These are phyloP conservation scores for Zaprionus vittiger DNA, from an alignment of 1,140 invertebrate species.

Conservation along the genomic window DNA sequence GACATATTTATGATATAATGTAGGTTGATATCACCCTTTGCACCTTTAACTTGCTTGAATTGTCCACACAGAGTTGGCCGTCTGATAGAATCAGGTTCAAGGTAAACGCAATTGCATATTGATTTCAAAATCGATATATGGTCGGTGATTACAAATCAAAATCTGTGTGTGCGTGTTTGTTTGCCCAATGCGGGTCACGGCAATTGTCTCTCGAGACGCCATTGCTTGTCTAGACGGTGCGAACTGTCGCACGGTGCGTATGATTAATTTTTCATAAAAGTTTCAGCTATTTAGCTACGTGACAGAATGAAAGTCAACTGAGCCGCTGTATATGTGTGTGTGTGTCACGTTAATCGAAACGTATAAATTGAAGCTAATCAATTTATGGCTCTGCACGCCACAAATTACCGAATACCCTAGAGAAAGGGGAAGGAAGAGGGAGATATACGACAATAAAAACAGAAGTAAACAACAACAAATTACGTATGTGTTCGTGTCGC, in stretches of 20 bases:
- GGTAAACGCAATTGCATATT: constrained; percentile 1
- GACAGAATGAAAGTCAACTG: constrained; percentile 17
- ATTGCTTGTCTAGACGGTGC: constrained; percentile 8
- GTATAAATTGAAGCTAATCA: constrained; percentile 67
- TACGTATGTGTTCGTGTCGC: constrained; percentile 16
- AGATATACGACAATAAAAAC: constrained; percentile 3
- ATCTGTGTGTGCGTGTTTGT: neutral
- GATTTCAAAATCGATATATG: neutral
- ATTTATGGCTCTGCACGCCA: constrained; percentile 65
- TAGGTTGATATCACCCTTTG: neutral
- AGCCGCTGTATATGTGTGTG: too few species aligned
- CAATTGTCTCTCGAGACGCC: neutral
- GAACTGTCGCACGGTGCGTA: constrained; percentile 38
- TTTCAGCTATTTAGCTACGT: constrained; percentile 53
- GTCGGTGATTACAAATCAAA: constrained; percentile 11
- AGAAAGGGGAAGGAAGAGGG: neutral
- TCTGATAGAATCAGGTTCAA: neutral
- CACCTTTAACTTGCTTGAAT: neutral
- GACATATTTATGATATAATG: neutral
- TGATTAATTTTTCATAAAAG: constrained; percentile 55
- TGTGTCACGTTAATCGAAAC: constrained; percentile 47
- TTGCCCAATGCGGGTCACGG: constrained; percentile 22
- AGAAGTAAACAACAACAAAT: constrained; percentile 46
- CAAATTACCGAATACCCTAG: constrained; percentile 54
- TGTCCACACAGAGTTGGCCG: neutral